Evolutionary conservation across 2,888 invertebrate species (phyloP), one percentile per base, ranked within the genome.

Genomic region (Adelognathus sp.): DNA sequence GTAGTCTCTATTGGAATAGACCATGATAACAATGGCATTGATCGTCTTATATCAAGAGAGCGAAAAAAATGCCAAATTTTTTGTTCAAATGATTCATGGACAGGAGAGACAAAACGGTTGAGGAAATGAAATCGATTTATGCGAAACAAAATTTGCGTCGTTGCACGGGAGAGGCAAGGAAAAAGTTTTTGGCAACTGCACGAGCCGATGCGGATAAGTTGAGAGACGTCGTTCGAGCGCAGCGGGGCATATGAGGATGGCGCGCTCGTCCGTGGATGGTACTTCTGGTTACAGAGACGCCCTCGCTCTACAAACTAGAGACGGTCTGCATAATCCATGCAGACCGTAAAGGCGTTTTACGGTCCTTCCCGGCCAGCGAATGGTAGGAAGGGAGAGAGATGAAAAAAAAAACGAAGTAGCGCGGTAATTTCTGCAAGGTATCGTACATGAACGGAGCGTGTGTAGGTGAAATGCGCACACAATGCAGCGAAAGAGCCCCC

Each of bases 261-360:
- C 60, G 54, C 61, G 33, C 61, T 56, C 44, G 31, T 70, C 58
- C 67, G 67, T 58, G 18, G 71, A 76, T 67, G 63, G 79, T 76
- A 72, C 75, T 76, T 79, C 61, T 76, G 54, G 72, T 58, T 69
- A n/a, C n/a, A 36, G 66, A 39, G 21, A 61, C 52, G 54, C 70
- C 54, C 73, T 60, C 71, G 69, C 70, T 60, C 67, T n/a, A n/a
- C 52, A 67, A 63, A 73, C 77, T 72, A 54, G 75, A 73, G 76
- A 72, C 71, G 76, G 78, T 54, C 81, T 83, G 82, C 79, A 83
- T 85, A 85, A 84, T 85, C 82, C 82, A 81, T 81, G 78, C 81
- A 64, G 74, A 81, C 84, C 84, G 84, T 85, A 85, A 86, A 86
- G 80, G 76, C 66, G 63, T 82, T 86, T 86, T 84, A 86, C 81